phyloP scores from a whole-genome alignment of 1,140 invertebrate genomes.

The Vanessa tameamea region DNA sequence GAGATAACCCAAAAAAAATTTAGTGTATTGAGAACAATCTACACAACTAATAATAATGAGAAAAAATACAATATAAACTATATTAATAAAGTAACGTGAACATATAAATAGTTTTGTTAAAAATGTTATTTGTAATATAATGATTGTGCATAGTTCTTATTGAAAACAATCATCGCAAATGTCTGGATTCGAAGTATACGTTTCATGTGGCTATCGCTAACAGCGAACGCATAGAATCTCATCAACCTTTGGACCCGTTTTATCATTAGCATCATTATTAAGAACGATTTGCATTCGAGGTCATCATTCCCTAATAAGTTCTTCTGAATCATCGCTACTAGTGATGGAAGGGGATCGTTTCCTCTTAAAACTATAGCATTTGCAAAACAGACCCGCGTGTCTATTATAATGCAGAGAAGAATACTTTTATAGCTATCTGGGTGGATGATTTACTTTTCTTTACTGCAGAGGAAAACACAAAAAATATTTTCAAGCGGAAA shows the following conservation, averaged over 20 bases:
- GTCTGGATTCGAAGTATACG: neutral
- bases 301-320: neutral
- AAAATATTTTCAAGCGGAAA: neutral
- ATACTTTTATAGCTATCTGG: neutral
- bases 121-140: neutral
- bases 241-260: neutral
- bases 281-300: neutral
- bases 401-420: neutral
- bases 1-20: too few relatives aligned
- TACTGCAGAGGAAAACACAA: too few relatives aligned
- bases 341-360: neutral
- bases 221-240: neutral
- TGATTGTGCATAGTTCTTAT: neutral
- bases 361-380: neutral
- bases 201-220: neutral
- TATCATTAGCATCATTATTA: neutral
- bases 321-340: neutral
- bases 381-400: neutral
- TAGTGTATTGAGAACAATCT: neutral
- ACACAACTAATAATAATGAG: slow-evolving; percentile 9
- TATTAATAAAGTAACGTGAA: neutral
- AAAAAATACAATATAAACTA: slow-evolving; percentile 9
- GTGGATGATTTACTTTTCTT: too few relatives aligned
- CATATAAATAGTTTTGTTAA: neutral
- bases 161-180: slow-evolving; percentile 1